phyloP scores from a whole-genome alignment of 2,113 vertebrate species.

The Neolamprologus falcicula region DNA sequence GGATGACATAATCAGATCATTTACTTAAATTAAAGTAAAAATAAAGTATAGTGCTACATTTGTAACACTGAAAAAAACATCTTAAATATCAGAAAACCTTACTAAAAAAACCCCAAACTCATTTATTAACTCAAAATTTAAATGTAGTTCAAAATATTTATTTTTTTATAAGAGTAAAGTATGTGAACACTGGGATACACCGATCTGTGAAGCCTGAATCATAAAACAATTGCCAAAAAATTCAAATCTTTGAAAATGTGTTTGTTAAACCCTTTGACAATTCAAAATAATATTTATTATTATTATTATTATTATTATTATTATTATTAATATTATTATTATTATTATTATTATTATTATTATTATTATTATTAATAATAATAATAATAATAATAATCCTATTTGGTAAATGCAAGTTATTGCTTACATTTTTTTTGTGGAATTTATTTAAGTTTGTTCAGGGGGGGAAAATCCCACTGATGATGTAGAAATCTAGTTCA shows the following conservation, averaged over 20 bases:
- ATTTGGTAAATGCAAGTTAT: not conserved
- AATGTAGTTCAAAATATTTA: not conserved
- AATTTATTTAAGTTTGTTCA: not conserved
- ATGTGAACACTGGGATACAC: fast-evolving
- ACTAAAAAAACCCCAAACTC: not conserved
- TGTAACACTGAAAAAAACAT: fast-evolving
- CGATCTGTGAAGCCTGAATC: not conserved
- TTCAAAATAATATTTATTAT: not conserved
- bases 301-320: no score
- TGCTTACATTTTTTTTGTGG: not conserved
- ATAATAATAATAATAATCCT: not conserved
- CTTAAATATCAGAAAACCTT: not conserved
- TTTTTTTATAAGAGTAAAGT: not conserved
- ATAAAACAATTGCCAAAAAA: not conserved
- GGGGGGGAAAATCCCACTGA: not conserved
- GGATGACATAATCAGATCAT: not conserved
- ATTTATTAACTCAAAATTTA: not conserved
- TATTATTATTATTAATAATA: not conserved
- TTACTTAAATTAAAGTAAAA: not conserved
- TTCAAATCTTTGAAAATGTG: not conserved
- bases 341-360: fast-evolving
- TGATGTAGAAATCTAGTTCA: not conserved
- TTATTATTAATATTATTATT: fast-evolving
- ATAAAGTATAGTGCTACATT: not conserved
- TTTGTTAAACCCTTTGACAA: not conserved